Evolutionary conservation across 2,888 invertebrate genomes (phyloP).

Genomic region (Drosophila putrida): DNA sequence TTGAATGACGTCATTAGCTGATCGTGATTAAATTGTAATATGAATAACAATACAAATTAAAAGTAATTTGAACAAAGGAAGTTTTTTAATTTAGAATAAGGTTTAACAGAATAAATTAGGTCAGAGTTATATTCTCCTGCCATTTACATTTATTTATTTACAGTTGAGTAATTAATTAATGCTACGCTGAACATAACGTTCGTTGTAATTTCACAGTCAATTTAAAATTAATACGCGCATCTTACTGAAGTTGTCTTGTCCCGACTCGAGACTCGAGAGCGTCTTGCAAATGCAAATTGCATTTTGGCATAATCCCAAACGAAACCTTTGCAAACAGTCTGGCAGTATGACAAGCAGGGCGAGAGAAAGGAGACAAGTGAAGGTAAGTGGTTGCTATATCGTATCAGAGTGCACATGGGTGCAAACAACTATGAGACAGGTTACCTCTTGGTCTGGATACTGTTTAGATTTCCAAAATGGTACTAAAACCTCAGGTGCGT

Average conservation of each 20-base stretch:
- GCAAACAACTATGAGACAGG: constrained; percentile 62
- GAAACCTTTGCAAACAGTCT: constrained; percentile 42
- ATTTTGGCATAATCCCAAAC: constrained; percentile 79
- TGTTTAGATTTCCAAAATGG: constrained; percentile 14
- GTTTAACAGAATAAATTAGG: too few relatives aligned
- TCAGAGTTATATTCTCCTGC: too few relatives aligned
- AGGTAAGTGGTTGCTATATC: constrained; percentile 18
- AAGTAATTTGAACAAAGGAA: too few relatives aligned
- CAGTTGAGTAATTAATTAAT: constrained; percentile 15
- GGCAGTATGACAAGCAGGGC: constrained; percentile 41
- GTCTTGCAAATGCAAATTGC: constrained; percentile 78
- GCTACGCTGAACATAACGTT: constrained; percentile 28
- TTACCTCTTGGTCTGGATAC: constrained; percentile 35
- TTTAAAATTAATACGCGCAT: constrained; percentile 78
- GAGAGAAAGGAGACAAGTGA: constrained; percentile 7
- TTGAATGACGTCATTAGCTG: too few relatives aligned
- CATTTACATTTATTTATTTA: too few relatives aligned
- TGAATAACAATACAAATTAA: too few relatives aligned
- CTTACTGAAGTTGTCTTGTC: constrained; percentile 41
- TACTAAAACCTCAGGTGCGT: constrained; percentile 58
- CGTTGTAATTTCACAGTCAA: constrained; percentile 79
- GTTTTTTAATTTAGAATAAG: too few relatives aligned
- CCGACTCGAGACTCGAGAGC: constrained; percentile 46
- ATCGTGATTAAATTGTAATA: too few relatives aligned
- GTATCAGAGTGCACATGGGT: constrained; percentile 53